Evolutionary conservation across 2,888 invertebrate genomes (phyloP).

Genomic region (Trichacis sp.): DNA sequence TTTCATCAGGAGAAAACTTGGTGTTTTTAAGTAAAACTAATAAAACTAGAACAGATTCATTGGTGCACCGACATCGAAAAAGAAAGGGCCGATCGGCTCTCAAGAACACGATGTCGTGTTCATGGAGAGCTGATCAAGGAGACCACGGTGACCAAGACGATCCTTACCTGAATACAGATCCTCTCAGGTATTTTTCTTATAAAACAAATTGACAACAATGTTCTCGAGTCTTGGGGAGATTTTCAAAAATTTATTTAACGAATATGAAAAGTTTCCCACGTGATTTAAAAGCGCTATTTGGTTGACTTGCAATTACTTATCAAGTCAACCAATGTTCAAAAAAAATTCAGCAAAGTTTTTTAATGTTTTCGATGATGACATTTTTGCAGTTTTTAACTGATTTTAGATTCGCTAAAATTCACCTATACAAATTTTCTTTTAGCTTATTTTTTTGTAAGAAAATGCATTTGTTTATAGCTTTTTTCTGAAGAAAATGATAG

Average conservation of each 20-base stretch:
- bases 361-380: neutral
- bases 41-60: constrained; percentile 41
- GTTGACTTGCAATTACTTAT: too few relatives aligned
- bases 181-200: constrained; percentile 56
- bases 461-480: too few relatives aligned
- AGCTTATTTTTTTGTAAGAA: too few relatives aligned
- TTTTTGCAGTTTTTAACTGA: too few relatives aligned
- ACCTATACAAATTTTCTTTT: too few relatives aligned
- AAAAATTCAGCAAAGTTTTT: neutral
- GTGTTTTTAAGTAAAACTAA: constrained; percentile 49
- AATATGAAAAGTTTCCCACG: too few relatives aligned
- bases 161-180: constrained; percentile 59
- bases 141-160: constrained; percentile 64
- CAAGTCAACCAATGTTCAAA: too few relatives aligned
- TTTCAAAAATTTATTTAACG: neutral
- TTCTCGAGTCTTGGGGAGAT: too few relatives aligned
- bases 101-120: constrained; percentile 55
- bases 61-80: constrained; percentile 38
- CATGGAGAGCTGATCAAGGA: constrained; percentile 52
- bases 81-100: constrained; percentile 45
- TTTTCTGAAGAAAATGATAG: too few relatives aligned
- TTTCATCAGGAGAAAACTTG: constrained; percentile 55
- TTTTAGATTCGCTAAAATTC: too few relatives aligned
- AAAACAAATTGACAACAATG: too few relatives aligned
- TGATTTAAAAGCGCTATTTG: neutral